These are phyloP conservation scores for Drosophila albomicans DNA, from an alignment of 1,140 invertebrate species.

Conservation along the genomic window DNA sequence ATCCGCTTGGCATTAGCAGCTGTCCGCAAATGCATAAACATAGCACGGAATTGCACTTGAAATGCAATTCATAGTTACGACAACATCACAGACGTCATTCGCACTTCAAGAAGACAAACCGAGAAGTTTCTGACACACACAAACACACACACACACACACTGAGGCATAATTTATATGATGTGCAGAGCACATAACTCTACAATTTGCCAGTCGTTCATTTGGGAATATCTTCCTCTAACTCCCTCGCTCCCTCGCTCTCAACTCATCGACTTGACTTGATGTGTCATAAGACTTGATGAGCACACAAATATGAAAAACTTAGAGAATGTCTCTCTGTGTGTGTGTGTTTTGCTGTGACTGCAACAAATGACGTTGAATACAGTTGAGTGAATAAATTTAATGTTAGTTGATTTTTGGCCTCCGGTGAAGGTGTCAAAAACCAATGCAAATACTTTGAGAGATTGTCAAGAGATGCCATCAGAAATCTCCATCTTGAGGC, in stretches of 20 bases:
- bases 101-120: constrained; percentile 26
- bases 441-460: constrained; percentile 20
- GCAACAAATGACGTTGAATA: constrained; percentile 23
- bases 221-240: constrained; percentile 25
- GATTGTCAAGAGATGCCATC: neutral
- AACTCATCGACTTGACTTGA: constrained; percentile 5
- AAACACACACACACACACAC: constrained; percentile 16
- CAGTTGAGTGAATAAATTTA: constrained; percentile 41
- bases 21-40: constrained; percentile 47
- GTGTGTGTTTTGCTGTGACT: constrained; percentile 14
- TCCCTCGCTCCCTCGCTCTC: constrained; percentile 1
- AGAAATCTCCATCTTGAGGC: neutral
- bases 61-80: constrained; percentile 36
- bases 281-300: constrained; percentile 36
- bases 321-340: constrained; percentile 3
- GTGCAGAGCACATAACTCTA: constrained; percentile 47
- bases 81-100: constrained; percentile 23
- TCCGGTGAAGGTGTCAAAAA: constrained; percentile 28
- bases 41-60: constrained; percentile 42
- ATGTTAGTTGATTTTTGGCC: constrained; percentile 10
- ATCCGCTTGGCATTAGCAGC: constrained; percentile 47
- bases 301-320: constrained; percentile 20
- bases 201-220: constrained; percentile 54
- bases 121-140: constrained; percentile 11
- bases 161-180: constrained; percentile 51